These are phyloP conservation scores for Plectus sambesii DNA, from an alignment of 1,140 invertebrate species.

Conservation along the genomic window DNA sequence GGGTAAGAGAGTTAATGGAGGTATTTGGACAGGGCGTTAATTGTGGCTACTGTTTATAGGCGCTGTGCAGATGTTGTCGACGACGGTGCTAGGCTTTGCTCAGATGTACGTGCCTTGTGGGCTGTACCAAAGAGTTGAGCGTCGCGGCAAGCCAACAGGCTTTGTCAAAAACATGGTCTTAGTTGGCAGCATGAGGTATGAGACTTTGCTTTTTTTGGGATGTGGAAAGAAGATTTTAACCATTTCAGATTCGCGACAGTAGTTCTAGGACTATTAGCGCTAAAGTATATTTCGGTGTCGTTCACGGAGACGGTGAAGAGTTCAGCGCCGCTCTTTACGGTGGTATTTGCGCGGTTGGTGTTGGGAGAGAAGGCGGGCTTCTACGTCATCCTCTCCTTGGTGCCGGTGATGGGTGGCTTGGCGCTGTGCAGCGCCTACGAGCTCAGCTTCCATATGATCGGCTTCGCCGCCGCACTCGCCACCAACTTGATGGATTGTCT, in stretches of 20 bases:
- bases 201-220: background rate
- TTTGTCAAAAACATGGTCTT: conserved; percentile 66
- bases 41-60: conserved; percentile 38
- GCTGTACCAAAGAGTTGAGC: conserved; percentile 57
- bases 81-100: conserved; percentile 61
- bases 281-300: conserved; percentile 71
- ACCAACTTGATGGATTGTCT: conserved; percentile 72
- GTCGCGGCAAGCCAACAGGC: conserved; percentile 58
- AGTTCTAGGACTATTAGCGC: conserved; percentile 60
- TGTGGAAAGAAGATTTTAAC: conserved; percentile 16
- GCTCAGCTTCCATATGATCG: conserved; percentile 64
- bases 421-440: conserved; percentile 71
- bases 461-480: conserved; percentile 65
- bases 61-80: conserved; percentile 63
- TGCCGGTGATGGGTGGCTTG: conserved; percentile 72
- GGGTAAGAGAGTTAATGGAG: conserved; percentile 52
- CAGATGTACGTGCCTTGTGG: conserved; percentile 61
- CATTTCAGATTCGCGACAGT: conserved; percentile 61
- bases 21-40: no score
- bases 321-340: conserved; percentile 70
- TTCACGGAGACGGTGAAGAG: conserved; percentile 77
- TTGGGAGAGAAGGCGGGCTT: conserved; percentile 63
- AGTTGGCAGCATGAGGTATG: conserved; percentile 62
- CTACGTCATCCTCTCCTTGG: conserved; percentile 64
- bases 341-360: conserved; percentile 60